A percentile compares a stretch with the other conserved stretches of the same genome.
These are phyloP conservation scores for Antechinus flavipes DNA, from an alignment of 2,113 vertebrate genomes.

Conservation along the genomic window DNA sequence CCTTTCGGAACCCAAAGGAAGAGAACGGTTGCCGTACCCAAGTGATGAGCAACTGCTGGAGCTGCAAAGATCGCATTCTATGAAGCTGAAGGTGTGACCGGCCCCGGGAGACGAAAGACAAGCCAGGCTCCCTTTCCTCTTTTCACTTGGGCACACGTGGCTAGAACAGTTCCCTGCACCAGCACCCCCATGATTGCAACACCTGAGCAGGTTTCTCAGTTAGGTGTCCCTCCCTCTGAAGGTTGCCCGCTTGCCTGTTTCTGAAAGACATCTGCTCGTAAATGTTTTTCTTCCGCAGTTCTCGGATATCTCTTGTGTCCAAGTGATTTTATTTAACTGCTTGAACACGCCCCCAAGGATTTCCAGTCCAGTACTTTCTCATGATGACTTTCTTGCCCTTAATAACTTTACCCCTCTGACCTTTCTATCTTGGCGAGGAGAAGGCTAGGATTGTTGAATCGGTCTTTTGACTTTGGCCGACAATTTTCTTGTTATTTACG, in stretches of 20 bases:
- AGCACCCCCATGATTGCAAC: background rate
- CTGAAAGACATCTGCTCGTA: background rate
- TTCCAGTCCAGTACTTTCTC: background rate
- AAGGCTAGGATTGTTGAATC: background rate
- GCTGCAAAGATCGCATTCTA: background rate
- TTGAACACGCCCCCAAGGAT: background rate
- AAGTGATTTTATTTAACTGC: background rate
- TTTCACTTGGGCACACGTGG: background rate
- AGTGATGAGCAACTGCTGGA: background rate
- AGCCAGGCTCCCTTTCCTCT: no score
- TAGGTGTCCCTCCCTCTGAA: no score
- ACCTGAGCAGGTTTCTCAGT: background rate
- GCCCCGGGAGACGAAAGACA: background rate
- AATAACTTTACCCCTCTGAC: background rate
- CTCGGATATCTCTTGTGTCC: background rate
- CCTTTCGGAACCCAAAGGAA: accelerated
- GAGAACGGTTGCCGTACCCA: no score
- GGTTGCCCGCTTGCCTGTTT: no score
- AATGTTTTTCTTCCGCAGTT: no score
- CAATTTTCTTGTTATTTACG: background rate
- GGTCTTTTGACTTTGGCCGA: background rate
- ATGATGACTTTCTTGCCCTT: background rate
- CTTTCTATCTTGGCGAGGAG: background rate
- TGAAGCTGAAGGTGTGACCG: no score
- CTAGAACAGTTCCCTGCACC: background rate